Conservation (phyloP, 1,140 invertebrate genomes). For the Artemia franciscana region DNA sequence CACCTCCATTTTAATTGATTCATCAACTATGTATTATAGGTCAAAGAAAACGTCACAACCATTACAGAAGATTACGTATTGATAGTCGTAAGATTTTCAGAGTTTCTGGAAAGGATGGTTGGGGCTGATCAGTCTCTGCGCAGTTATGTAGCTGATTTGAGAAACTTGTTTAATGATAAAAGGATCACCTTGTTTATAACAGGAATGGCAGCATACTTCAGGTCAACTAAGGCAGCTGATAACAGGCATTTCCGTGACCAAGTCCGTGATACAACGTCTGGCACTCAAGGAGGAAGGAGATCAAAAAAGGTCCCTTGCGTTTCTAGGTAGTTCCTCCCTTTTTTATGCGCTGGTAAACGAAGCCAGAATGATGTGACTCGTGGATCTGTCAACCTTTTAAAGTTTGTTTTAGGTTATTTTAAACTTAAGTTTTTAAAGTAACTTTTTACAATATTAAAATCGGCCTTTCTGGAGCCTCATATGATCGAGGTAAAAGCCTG, state of each 20-base stretch:
- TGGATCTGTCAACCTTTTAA: too few species aligned
- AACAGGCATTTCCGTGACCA: neutral
- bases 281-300: neutral
- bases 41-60: neutral
- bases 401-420: too few species aligned
- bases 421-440: too few species aligned
- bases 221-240: neutral
- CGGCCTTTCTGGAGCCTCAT: too few species aligned
- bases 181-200: neutral
- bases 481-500: too few species aligned
- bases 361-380: too few species aligned
- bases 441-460: too few species aligned
- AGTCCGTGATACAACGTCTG: neutral
- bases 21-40: neutral
- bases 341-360: too few species aligned
- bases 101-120: neutral
- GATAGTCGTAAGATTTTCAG: neutral
- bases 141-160: neutral
- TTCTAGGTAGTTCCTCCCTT: neutral
- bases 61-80: neutral
- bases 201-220: neutral
- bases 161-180: neutral
- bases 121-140: neutral
- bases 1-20: too few species aligned
- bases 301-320: neutral